Evolutionary conservation across 2,113 vertebrate genomes (phyloP), one percentile per base, ranked within the genome.

Genomic region (Xyliphius kryptos): DNA sequence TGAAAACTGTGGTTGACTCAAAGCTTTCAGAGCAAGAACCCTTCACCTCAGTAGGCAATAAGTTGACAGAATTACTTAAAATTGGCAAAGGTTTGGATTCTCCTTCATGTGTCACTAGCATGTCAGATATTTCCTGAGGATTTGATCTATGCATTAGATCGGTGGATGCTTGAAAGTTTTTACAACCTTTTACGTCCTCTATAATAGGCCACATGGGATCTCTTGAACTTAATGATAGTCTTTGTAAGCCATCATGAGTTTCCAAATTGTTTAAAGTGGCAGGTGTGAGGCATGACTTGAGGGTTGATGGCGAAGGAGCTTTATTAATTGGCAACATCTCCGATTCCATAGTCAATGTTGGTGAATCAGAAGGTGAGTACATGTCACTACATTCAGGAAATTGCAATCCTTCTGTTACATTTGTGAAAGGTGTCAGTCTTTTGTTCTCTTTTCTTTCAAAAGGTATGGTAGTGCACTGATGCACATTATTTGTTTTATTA

Each of bases 301-400:
- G 36, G 61, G 64, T 54, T 59, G 66, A 38, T 13, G 75, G 68
- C 12, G 69, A 70, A 12, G 59, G 64, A 69, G 43, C 71, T 66
- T 43, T 48, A 32, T 32, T 32, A 32, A 32, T 6, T 5, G 26
- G 7, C 7, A 32, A 32, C 8, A 61, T 57, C 26, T 69, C 52
- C 20, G 61, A 40, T 22, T 11, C 37, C 14, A 10, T 8, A 54
- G 36, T 13, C 41, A 36, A n/a, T 22, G 13, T 8, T 53, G 13
- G n/a, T 14, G 15, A 32, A 19, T 37, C 52, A 43, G 40, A 7
- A 43, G 44, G 62, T 40, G 56, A 61, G 44, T 1, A 41, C 20
- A 50, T 40, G 20, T 53, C 48, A 47, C 53, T 61, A 8, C 51
- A 36, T 20, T 56, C 54, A 43, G 37, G 37, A 37, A 41, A 50